These are phyloP conservation scores for Lontra canadensis DNA, from an alignment of 2,113 vertebrate species.

Conservation along the genomic window DNA sequence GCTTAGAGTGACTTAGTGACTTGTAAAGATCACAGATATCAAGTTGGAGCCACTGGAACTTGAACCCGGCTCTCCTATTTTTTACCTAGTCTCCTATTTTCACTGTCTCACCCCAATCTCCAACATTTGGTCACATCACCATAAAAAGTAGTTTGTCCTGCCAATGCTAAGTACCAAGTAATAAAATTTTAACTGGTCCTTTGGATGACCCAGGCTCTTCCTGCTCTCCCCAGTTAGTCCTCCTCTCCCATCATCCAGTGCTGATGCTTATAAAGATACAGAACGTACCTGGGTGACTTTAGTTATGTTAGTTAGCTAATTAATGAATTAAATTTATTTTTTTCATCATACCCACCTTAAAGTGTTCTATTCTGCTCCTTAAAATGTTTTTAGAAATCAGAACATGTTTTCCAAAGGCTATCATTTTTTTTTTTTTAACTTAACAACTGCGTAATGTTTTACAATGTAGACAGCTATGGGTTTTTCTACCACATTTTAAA, in stretches of 20 bases:
- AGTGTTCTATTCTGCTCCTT: neutral
- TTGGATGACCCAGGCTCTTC: neutral
- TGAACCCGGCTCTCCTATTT: neutral
- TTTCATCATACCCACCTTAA: neutral
- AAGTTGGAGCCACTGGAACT: neutral
- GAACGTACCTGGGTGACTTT: neutral
- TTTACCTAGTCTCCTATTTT: neutral
- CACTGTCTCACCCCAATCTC: neutral
- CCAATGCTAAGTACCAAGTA: neutral
- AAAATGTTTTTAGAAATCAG: neutral
- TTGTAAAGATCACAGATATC: neutral
- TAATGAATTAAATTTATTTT: neutral
- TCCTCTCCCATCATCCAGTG: neutral
- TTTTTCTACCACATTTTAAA: conserved; percentile 15
- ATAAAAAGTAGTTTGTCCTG: neutral
- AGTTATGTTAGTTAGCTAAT: neutral
- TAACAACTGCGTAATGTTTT: neutral
- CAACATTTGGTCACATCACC: neutral
- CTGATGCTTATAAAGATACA: neutral
- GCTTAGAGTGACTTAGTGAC: neutral
- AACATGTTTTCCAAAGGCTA: neutral
- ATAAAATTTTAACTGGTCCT: neutral
- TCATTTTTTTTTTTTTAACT: neutral
- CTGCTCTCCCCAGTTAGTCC: neutral
- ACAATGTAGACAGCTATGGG: neutral